Conservation (phyloP, 2,797 vertebrate genomes). For the Salarias fasciatus region DNA sequence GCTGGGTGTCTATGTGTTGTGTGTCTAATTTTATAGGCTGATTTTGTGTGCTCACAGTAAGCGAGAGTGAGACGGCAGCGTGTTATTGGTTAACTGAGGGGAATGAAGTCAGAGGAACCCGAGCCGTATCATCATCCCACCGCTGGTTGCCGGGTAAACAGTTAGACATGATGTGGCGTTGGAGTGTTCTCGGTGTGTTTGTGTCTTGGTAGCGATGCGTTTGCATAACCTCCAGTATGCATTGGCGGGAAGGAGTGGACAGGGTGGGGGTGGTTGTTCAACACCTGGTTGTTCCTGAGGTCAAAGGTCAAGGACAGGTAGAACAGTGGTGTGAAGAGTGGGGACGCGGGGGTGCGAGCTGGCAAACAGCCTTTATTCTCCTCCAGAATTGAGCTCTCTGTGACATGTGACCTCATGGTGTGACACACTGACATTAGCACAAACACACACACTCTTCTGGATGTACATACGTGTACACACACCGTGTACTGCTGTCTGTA, state of each 20-base stretch:
- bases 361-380: slow-evolving; percentile 35
- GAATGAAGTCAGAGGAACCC: slow-evolving; percentile 4
- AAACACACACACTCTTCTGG: slow-evolving; percentile 1
- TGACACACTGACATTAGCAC: slow-evolving; percentile 15
- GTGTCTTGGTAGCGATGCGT: no score
- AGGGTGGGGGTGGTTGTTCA: slow-evolving; percentile 15
- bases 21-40: not conserved
- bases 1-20: slow-evolving; percentile 1
- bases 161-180: slow-evolving; percentile 5
- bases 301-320: slow-evolving; percentile 62
- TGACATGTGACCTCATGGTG: slow-evolving; percentile 47
- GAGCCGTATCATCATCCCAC: slow-evolving; percentile 9
- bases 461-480: not conserved
- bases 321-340: slow-evolving; percentile 36
- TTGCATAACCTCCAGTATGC: not conserved
- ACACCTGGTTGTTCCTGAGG: slow-evolving; percentile 62
- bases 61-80: no score
- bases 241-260: not conserved
- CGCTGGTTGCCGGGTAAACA: slow-evolving; percentile 15
- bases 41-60: not conserved
- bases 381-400: slow-evolving; percentile 49
- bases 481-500: slow-evolving; percentile 5
- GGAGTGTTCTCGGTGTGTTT: not conserved
- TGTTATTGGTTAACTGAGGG: no score
- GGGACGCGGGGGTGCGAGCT: slow-evolving; percentile 15